Conservation (phyloP, 2,113 vertebrate genomes). For the Bufo gargarizans region DNA sequence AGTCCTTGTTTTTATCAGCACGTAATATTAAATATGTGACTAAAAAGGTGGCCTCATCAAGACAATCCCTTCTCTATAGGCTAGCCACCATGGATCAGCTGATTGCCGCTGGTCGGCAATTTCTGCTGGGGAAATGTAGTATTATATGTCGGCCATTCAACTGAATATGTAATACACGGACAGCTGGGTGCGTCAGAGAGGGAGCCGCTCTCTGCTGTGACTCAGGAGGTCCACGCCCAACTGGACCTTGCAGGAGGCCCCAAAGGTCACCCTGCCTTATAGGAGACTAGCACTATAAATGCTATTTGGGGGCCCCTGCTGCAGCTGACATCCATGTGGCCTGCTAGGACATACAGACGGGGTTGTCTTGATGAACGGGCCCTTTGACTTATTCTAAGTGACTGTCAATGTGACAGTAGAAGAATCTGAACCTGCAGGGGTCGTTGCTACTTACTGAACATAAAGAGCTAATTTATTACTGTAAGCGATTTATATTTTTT, state of each 20-base stretch:
- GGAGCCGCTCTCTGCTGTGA: not conserved
- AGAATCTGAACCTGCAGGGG: not conserved
- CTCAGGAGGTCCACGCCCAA: not conserved
- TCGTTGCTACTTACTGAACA: slow-evolving; percentile 4
- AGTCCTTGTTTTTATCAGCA: not conserved
- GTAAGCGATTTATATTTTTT: slow-evolving; percentile 48
- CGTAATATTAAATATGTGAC: not conserved
- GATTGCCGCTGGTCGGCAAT: not conserved
- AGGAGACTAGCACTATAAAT: too few species aligned
- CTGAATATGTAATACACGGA: not conserved
- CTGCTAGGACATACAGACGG: not conserved
- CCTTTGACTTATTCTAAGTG: not conserved
- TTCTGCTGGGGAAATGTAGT: not conserved
- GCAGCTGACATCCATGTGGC: not conserved
- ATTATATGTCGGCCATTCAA: not conserved
- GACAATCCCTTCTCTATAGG: not conserved
- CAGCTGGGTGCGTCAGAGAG: not conserved
- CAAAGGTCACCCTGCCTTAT: not conserved
- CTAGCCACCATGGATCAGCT: not conserved
- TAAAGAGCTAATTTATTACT: slow-evolving; percentile 56
- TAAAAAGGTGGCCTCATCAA: not conserved
- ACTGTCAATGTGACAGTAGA: not conserved
- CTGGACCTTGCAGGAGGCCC: too few species aligned
- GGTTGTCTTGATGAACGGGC: not conserved
- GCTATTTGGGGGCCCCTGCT: too few species aligned